phyloP scores from a whole-genome alignment of 2,888 invertebrate genomes.

The Andrena trimmerana region DNA sequence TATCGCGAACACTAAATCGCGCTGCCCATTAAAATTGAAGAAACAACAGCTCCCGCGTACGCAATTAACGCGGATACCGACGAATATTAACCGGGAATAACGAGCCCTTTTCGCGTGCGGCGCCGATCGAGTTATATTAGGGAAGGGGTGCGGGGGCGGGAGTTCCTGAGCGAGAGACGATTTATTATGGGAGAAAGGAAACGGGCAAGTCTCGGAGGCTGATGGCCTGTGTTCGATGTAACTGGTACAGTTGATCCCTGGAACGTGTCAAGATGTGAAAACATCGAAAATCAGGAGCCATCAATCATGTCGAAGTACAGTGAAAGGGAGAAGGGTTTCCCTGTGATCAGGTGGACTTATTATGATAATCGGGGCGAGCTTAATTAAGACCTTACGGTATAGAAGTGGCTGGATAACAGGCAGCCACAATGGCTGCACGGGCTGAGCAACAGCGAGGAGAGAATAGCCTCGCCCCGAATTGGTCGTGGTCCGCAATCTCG shows the following conservation, averaged over 20 bases:
- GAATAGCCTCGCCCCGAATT: slow-evolving; percentile 72
- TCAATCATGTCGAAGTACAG: slow-evolving; percentile 57
- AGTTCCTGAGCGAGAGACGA: neutral
- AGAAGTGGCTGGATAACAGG: slow-evolving; percentile 51
- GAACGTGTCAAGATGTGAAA: slow-evolving; percentile 5
- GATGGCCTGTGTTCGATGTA: neutral
- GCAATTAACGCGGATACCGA: slow-evolving; percentile 30
- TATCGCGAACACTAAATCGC: slow-evolving; percentile 44
- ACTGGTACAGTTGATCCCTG: neutral
- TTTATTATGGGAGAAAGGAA: neutral
- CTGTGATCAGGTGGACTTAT: slow-evolving; percentile 46
- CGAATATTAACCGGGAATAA: neutral
- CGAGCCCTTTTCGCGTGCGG: slow-evolving; percentile 4
- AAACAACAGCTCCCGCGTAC: slow-evolving; percentile 18
- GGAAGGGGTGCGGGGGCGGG: neutral
- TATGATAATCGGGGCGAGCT: slow-evolving; percentile 66
- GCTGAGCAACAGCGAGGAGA: slow-evolving; percentile 45
- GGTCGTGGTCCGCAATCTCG: slow-evolving; percentile 78
- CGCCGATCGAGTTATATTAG: neutral
- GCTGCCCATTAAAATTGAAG: slow-evolving; percentile 36
- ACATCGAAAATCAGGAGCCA: slow-evolving; percentile 31
- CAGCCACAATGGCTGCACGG: slow-evolving; percentile 15
- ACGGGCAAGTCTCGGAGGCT: neutral
- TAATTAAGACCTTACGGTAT: slow-evolving; percentile 67
- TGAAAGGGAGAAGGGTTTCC: neutral